These are phyloP conservation scores for Nestor notabilis DNA, from an alignment of 2,113 vertebrate genomes.

Conservation along the genomic window DNA sequence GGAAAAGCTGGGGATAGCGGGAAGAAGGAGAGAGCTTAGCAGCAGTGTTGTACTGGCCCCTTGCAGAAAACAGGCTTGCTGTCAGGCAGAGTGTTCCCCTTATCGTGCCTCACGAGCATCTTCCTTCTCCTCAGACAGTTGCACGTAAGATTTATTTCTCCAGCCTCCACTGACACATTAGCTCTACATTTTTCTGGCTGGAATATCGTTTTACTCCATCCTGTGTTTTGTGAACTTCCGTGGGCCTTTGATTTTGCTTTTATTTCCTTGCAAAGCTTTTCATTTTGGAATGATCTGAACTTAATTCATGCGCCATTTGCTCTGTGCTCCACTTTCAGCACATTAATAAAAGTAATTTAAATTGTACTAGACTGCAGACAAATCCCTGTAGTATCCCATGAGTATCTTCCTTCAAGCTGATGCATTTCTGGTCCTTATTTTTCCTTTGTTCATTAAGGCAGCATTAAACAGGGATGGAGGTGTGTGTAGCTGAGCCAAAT, in stretches of 20 bases:
- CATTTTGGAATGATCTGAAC: neutral
- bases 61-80: neutral
- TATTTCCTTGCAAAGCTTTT: neutral
- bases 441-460: conserved; percentile 25
- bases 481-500: neutral
- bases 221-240: conserved; percentile 1
- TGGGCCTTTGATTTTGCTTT: neutral
- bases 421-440: conserved; percentile 11
- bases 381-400: neutral
- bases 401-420: neutral
- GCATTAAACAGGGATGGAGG: neutral
- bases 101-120: neutral
- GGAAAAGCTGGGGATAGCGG: neutral
- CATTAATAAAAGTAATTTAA: conserved; percentile 28
- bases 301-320: neutral
- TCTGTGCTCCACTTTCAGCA: neutral
- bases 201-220: neutral
- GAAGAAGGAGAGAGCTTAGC: neutral
- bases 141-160: neutral
- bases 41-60: neutral
- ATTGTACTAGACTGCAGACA: neutral
- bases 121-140: neutral
- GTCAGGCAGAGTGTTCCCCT: neutral
- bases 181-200: neutral
- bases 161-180: neutral